A percentile compares a stretch with the other conserved stretches of the same genome.
Conservation (phyloP, 2,797 vertebrate genomes). For the Petrocephalus schoutedeni region DNA sequence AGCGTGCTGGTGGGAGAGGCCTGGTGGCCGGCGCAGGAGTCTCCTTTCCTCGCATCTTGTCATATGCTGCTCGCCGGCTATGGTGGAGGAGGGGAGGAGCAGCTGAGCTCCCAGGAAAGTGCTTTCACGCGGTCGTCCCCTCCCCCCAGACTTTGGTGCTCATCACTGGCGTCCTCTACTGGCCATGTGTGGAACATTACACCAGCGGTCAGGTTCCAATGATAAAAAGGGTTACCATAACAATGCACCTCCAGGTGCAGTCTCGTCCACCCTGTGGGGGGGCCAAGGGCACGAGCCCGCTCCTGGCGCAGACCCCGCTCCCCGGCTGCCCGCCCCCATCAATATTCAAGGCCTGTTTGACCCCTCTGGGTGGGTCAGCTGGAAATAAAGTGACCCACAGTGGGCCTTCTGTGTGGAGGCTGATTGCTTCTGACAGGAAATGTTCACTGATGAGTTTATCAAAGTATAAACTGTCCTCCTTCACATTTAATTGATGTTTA, state of each 20-base stretch:
- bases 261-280: slow-evolving; percentile 39
- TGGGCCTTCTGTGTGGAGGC: slow-evolving; percentile 9
- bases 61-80: neutral
- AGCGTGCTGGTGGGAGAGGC: neutral
- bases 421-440: slow-evolving; percentile 31
- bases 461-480: slow-evolving; percentile 26
- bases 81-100: neutral
- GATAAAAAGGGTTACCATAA: slow-evolving; percentile 58
- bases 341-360: slow-evolving; percentile 21
- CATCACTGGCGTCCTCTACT: slow-evolving; percentile 27
- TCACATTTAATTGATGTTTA: slow-evolving; percentile 28
- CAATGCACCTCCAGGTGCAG: slow-evolving; percentile 61
- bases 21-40: neutral
- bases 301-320: slow-evolving; percentile 11
- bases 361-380: slow-evolving; percentile 13
- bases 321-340: slow-evolving; percentile 19
- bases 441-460: slow-evolving; percentile 28
- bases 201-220: slow-evolving; percentile 19
- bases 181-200: slow-evolving; percentile 37
- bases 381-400: slow-evolving; percentile 5
- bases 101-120: neutral
- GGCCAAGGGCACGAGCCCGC: slow-evolving; percentile 32
- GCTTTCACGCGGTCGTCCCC: slow-evolving; percentile 46
- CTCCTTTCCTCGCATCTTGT: neutral
- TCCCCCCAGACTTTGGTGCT: slow-evolving; percentile 37